A percentile compares a stretch with the other conserved stretches of the same genome.
Evolutionary conservation across 2,888 invertebrate genomes (phyloP).

Genomic region (Neoaliturus tenellus): DNA sequence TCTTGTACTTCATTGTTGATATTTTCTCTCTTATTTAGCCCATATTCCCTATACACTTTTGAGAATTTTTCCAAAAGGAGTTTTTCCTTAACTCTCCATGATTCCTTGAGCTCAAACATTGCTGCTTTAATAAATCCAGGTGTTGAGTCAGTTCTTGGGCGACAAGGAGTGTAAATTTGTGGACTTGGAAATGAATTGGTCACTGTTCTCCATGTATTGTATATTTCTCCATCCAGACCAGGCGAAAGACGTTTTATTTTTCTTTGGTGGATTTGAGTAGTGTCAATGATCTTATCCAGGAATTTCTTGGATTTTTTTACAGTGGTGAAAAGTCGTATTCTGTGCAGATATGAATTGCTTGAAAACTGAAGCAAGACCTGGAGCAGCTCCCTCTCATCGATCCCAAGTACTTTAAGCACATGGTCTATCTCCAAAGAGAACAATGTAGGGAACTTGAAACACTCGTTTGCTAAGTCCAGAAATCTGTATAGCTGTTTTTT

Average conservation of each 20-base stretch:
- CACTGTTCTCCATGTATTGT: slow-evolving; percentile 2
- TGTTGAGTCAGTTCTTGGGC: background rate
- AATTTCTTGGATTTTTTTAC: background rate
- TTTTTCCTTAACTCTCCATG: background rate
- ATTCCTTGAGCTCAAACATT: slow-evolving; percentile 2
- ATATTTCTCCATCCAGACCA: background rate
- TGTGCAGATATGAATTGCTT: background rate
- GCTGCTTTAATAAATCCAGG: slow-evolving; percentile 7
- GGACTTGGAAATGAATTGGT: background rate
- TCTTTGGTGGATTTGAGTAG: background rate
- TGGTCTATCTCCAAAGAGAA: background rate
- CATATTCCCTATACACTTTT: slow-evolving; percentile 26
- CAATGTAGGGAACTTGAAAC: background rate
- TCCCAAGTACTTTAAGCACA: background rate
- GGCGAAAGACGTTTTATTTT: background rate
- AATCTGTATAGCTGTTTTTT: background rate
- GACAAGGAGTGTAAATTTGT: background rate
- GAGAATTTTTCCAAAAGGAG: background rate
- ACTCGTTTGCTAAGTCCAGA: background rate
- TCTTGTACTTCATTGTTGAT: background rate
- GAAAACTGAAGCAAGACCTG: background rate
- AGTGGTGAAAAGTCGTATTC: background rate
- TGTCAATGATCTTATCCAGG: background rate
- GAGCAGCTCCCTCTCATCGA: background rate
- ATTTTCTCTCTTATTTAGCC: background rate